These are phyloP conservation scores for Syngnathoides biaculeatus DNA, from an alignment of 2,113 vertebrate species.

Conservation along the genomic window DNA sequence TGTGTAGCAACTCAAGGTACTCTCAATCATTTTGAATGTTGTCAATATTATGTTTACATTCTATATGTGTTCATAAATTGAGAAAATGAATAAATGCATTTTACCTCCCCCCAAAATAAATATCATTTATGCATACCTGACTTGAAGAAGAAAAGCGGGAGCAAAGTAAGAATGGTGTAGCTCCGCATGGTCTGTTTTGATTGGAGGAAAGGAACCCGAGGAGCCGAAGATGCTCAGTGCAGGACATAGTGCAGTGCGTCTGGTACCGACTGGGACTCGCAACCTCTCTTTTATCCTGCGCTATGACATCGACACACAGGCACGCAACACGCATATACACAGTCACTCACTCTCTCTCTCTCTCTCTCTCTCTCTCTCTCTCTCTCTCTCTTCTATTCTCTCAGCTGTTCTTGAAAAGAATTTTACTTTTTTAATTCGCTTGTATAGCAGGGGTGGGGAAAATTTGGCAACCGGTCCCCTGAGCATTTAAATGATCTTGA, in stretches of 20 bases:
- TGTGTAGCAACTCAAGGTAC: too few species aligned
- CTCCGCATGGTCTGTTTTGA: conserved; percentile 56
- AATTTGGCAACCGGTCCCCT: too few species aligned
- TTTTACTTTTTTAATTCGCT: background rate
- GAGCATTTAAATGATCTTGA: too few species aligned
- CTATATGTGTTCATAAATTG: background rate
- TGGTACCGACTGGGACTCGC: conserved; percentile 5
- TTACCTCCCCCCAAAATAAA: background rate
- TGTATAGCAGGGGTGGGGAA: background rate
- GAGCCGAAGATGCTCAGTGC: conserved; percentile 1
- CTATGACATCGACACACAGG: background rate
- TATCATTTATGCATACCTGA: conserved; percentile 52
- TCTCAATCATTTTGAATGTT: too few species aligned
- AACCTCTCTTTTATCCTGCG: background rate
- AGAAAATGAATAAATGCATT: background rate
- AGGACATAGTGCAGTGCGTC: conserved; percentile 24
- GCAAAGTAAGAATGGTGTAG: conserved; percentile 54
- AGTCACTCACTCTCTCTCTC: too few species aligned
- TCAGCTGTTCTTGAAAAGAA: background rate
- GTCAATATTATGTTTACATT: too few species aligned
- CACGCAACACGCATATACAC: background rate
- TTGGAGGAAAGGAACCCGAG: background rate
- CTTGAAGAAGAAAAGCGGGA: conserved; percentile 56
- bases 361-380: background rate
- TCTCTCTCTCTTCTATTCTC: background rate